Percentiles rank a stretch among this genome's conserved stretches.
phyloP scores from a whole-genome alignment of 2,797 vertebrate genomes.

The Malacoctenus gilli region DNA sequence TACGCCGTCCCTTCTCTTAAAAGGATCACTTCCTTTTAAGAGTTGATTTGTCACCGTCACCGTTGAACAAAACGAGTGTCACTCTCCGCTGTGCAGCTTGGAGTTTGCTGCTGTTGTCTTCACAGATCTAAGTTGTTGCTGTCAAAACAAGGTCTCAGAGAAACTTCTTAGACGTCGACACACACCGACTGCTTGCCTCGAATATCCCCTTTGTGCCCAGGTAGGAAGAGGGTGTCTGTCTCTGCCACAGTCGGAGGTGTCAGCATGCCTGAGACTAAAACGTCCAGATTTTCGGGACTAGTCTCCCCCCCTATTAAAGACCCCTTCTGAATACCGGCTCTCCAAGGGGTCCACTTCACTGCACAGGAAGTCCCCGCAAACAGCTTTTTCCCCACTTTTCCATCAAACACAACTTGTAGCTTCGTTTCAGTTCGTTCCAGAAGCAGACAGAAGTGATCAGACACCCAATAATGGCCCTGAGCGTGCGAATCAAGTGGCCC shows the following conservation, averaged over 20 bases:
- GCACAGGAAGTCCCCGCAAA: too few relatives aligned
- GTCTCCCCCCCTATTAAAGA: too few relatives aligned
- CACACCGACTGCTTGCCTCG: constrained; percentile 9
- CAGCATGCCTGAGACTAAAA: constrained; percentile 26
- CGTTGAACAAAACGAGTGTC: constrained; percentile 13
- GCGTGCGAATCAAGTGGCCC: too few relatives aligned
- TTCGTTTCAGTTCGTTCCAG: too few relatives aligned
- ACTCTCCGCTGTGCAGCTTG: constrained; percentile 3
- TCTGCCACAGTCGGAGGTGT: constrained; percentile 2
- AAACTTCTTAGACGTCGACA: constrained; percentile 8
- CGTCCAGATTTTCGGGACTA: constrained; percentile 18
- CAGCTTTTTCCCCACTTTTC: too few relatives aligned
- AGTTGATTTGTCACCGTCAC: constrained; percentile 3
- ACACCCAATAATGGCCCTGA: too few relatives aligned
- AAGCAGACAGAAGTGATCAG: too few relatives aligned
- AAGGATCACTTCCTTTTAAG: neutral
- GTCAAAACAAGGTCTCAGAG: too few relatives aligned
- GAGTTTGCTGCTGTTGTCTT: constrained; percentile 14
- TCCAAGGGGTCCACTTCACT: too few relatives aligned
- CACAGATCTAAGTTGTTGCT: neutral
- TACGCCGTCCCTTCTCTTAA: neutral
- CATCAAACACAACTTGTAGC: too few relatives aligned
- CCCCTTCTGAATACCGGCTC: too few relatives aligned
- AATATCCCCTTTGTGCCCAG: neutral
- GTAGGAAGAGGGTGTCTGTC: too few relatives aligned